These are phyloP conservation scores for Zelleria hepariella DNA, from an alignment of 2,888 invertebrate species.

Conservation along the genomic window DNA sequence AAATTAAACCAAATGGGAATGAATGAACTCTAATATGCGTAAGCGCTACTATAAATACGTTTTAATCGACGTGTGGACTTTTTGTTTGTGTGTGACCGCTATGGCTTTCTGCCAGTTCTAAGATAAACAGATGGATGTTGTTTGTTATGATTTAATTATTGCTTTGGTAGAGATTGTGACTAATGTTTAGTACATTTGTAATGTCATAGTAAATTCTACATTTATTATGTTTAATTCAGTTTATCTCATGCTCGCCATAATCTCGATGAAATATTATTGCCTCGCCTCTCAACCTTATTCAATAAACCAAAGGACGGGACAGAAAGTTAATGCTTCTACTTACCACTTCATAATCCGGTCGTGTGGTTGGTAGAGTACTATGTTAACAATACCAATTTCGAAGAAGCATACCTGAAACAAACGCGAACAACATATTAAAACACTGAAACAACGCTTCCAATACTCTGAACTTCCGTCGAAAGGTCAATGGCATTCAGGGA, in stretches of 20 bases:
- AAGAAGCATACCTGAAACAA: not conserved
- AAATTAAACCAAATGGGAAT: conserved; percentile 27
- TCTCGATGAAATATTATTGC: too few relatives aligned
- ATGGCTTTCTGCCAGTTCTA: not conserved
- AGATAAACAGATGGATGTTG: not conserved
- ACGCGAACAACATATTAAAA: not conserved
- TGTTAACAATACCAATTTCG: not conserved
- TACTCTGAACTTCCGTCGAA: not conserved
- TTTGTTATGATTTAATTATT: not conserved
- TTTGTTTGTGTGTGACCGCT: conserved; percentile 27
- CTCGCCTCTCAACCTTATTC: too few relatives aligned
- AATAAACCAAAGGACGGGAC: too few relatives aligned
- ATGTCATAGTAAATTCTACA: too few relatives aligned
- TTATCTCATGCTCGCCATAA: too few relatives aligned
- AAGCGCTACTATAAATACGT: conserved; percentile 39
- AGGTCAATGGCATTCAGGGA: not conserved
- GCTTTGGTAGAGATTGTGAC: not conserved
- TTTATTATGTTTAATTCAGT: not conserved
- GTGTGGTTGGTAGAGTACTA: too few relatives aligned
- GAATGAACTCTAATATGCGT: conserved; percentile 59
- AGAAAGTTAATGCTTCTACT: too few relatives aligned
- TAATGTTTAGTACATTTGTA: too few relatives aligned
- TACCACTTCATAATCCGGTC: too few relatives aligned
- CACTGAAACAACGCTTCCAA: not conserved
- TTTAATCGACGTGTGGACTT: conserved; percentile 1